These are phyloP conservation scores for Nemopilema nomurai DNA, from an alignment of 30 jellyfish, hydroid and myxozoan genomes.

Conservation along the genomic window DNA sequence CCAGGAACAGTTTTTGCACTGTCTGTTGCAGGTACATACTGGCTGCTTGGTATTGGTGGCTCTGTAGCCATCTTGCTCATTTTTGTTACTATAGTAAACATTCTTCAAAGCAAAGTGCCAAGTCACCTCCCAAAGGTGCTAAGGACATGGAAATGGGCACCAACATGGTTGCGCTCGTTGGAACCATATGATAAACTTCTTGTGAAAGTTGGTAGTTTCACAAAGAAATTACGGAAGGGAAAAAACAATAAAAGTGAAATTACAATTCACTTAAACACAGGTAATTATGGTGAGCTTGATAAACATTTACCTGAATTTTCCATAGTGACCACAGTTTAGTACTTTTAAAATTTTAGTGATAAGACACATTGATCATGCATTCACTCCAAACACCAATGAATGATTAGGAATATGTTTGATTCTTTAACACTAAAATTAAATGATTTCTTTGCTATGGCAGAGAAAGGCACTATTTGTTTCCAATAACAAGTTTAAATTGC, in stretches of 20 bases:
- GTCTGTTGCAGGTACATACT: constrained; percentile 82
- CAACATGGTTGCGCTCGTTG: constrained; percentile 76
- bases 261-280: constrained; percentile 38
- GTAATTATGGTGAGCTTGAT: constrained; percentile 35
- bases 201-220: constrained; percentile 24
- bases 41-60: constrained; percentile 62
- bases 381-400: no score
- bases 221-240: constrained; percentile 23
- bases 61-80: constrained; percentile 18
- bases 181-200: constrained; percentile 82
- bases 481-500: no score
- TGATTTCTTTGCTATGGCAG: no score
- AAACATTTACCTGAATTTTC: constrained; percentile 15
- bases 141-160: constrained; percentile 90
- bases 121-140: constrained; percentile 52
- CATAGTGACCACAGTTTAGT: neutral
- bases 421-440: no score
- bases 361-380: neutral
- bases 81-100: constrained; percentile 55
- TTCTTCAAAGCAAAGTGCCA: constrained; percentile 69
- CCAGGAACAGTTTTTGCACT: constrained; percentile 77
- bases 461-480: no score
- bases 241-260: constrained; percentile 17
- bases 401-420: no score
- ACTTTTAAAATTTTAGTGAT: neutral